Conservation (phyloP, 1,140 invertebrate genomes). For the Aethina tumida region DNA sequence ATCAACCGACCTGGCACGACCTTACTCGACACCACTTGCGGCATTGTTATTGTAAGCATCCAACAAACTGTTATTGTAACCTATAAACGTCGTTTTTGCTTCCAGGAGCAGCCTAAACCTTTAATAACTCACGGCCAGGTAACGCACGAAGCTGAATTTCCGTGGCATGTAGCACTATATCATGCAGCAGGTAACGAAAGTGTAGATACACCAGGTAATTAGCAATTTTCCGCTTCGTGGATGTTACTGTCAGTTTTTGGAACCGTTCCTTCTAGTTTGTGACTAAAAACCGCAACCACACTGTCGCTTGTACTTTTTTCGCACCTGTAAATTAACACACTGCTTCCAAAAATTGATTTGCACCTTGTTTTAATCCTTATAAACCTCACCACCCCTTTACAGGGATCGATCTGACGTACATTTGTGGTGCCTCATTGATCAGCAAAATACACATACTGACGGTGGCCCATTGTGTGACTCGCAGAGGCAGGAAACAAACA, state of each 20-base stretch:
- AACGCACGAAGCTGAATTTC: slow-evolving; percentile 31
- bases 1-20: slow-evolving; percentile 1
- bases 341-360: too few species aligned
- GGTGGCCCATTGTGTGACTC: slow-evolving; percentile 69
- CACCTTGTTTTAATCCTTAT: too few species aligned
- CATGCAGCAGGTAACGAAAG: too few species aligned
- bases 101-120: slow-evolving; percentile 25
- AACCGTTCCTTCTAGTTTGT: too few species aligned
- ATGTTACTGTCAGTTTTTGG: too few species aligned
- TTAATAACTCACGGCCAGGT: slow-evolving; percentile 32
- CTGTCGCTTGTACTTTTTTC: too few species aligned
- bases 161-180: slow-evolving; percentile 32
- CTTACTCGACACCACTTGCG: slow-evolving; percentile 19
- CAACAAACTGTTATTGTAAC: slow-evolving; percentile 5
- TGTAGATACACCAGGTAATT: too few species aligned
- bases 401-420: slow-evolving; percentile 38
- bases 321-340: too few species aligned
- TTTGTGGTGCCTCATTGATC: slow-evolving; percentile 74
- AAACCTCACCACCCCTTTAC: too few species aligned
- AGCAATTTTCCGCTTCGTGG: too few species aligned
- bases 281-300: too few species aligned
- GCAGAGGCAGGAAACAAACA: slow-evolving; percentile 22
- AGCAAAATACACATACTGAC: slow-evolving; percentile 64
- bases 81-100: neutral
- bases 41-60: slow-evolving; percentile 29